Evolutionary conservation across 2,888 invertebrate species (phyloP).

Genomic region (Limenitis camilla): DNA sequence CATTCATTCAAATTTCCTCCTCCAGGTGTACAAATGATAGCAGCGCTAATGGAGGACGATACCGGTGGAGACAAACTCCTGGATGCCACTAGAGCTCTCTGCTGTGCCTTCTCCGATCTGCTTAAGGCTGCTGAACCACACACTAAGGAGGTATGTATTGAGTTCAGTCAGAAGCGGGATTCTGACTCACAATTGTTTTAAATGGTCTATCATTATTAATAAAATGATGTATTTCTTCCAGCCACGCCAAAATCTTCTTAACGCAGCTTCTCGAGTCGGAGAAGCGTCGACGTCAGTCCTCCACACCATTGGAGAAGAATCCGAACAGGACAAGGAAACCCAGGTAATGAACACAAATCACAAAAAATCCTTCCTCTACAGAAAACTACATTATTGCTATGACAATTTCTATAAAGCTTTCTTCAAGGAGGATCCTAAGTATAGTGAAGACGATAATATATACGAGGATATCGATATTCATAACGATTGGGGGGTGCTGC

Average conservation of each 20-base stretch:
- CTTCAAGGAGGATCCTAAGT: constrained; percentile 50
- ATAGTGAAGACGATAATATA: constrained; percentile 53
- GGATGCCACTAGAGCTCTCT: constrained; percentile 93
- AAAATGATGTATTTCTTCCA: constrained; percentile 40
- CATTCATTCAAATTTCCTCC: not conserved
- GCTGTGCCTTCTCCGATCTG: constrained; percentile 94
- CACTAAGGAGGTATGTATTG: constrained; percentile 80
- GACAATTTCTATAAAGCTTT: constrained; percentile 67
- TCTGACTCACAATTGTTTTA: not conserved
- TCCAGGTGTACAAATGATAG: constrained; percentile 88
- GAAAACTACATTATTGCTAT: constrained; percentile 67
- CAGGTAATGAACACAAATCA: constrained; percentile 61
- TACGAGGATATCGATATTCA: constrained; percentile 58
- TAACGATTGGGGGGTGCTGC: constrained; percentile 47
- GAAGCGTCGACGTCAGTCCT: constrained; percentile 96
- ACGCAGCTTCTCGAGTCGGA: constrained; percentile 96
- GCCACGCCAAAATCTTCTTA: constrained; percentile 93
- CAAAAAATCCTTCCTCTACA: constrained; percentile 56
- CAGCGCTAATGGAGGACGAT: constrained; percentile 93
- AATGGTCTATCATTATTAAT: not conserved
- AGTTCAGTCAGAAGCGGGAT: not conserved
- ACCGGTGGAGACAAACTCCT: constrained; percentile 88
- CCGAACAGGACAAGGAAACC: constrained; percentile 86
- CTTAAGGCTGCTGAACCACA: constrained; percentile 97
- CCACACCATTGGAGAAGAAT: constrained; percentile 93